These are phyloP conservation scores for Caerostris darwini DNA, from an alignment of 1,140 invertebrate genomes.

Conservation along the genomic window DNA sequence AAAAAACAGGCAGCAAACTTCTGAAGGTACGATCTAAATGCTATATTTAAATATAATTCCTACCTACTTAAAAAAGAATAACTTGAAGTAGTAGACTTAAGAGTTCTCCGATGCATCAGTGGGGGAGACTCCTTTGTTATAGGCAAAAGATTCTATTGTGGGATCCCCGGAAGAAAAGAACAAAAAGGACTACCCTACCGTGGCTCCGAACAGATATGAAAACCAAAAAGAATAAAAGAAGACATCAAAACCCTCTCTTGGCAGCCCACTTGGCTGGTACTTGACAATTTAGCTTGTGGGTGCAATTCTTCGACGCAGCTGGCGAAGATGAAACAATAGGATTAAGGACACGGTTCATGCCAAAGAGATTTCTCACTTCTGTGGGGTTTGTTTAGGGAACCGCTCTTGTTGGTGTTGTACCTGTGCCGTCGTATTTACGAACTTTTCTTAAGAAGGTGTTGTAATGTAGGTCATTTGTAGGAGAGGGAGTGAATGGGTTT, in stretches of 20 bases:
- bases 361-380: conserved; percentile 26
- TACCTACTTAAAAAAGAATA: neutral
- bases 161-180: neutral
- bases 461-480: conserved; percentile 41
- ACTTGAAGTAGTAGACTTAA: conserved; percentile 13
- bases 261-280: conserved; percentile 3
- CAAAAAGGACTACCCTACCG: neutral
- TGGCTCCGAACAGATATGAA: conserved; percentile 20
- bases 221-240: neutral
- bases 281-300: conserved; percentile 51
- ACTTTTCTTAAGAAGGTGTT: neutral
- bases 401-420: neutral
- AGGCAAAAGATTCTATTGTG: neutral
- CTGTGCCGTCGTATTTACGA: conserved; percentile 29
- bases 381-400: neutral
- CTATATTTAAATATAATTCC: conserved; percentile 21
- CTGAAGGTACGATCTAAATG: neutral
- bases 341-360: conserved; percentile 27
- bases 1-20: too few relatives aligned
- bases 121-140: neutral
- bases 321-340: conserved; percentile 35
- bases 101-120: neutral
- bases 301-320: conserved; percentile 36
- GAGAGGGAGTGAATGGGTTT: neutral
- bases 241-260: neutral